Conservation (phyloP, 2,888 invertebrate genomes). For the Litoditis marina region DNA sequence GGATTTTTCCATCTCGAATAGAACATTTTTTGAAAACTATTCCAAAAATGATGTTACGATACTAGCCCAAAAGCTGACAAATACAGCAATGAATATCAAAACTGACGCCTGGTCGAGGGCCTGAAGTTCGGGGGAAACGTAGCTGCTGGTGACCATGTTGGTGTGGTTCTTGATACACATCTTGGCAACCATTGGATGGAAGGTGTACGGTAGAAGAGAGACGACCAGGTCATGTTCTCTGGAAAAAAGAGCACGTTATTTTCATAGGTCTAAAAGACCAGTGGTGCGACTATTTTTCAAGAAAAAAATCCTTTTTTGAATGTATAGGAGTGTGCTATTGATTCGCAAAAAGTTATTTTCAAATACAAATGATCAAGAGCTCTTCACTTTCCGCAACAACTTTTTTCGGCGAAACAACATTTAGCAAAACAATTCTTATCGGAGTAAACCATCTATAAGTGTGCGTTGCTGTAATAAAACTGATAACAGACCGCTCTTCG, state of each 20-base stretch:
- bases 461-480: no score
- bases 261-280: neutral
- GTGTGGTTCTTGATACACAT: constrained; percentile 81
- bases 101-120: constrained; percentile 63
- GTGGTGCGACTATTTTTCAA: neutral
- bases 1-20: neutral
- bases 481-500: no score
- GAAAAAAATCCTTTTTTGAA: no score
- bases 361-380: no score
- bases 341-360: no score
- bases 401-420: no score
- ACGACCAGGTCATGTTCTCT: constrained; percentile 68
- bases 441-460: no score
- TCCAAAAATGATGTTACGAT: no score
- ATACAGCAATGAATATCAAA: neutral
- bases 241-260: constrained; percentile 63
- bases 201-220: constrained; percentile 81
- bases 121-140: constrained; percentile 80
- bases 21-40: neutral
- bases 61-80: neutral
- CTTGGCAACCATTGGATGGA: constrained; percentile 81
- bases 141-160: constrained; percentile 95
- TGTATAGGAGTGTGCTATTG: no score
- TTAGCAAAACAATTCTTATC: no score
- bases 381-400: no score